phyloP scores from a whole-genome alignment of 2,888 invertebrate species.

The Clistopyga incitator region DNA sequence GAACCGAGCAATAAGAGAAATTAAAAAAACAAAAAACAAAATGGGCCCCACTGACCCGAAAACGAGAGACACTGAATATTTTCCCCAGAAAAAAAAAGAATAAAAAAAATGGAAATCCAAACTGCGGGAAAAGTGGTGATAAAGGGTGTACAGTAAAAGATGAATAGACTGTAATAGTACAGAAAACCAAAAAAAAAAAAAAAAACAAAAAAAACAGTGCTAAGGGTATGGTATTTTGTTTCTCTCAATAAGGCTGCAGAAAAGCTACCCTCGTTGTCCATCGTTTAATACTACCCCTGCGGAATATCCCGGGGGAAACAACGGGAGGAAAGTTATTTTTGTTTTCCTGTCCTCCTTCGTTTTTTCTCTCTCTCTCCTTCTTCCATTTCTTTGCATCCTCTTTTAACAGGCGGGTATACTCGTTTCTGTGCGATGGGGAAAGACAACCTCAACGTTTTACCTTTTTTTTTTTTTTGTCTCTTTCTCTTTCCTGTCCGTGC shows the following conservation, averaged over 20 bases:
- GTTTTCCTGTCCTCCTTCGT: conserved; percentile 65
- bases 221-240: conserved; percentile 45
- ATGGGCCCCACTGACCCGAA: conserved; percentile 1
- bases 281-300: conserved; percentile 66
- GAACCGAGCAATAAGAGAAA: conserved; percentile 1
- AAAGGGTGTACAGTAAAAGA: conserved; percentile 13
- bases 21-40: background rate
- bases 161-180: conserved; percentile 21
- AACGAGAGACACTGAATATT: conserved; percentile 24
- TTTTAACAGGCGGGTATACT: conserved; percentile 77
- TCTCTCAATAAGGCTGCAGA: conserved; percentile 56
- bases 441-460: conserved; percentile 39
- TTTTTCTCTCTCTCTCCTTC: conserved; percentile 39
- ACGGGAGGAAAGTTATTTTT: conserved; percentile 62
- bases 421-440: conserved; percentile 70
- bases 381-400: conserved; percentile 22
- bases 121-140: background rate
- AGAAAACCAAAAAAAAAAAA: too few species aligned
- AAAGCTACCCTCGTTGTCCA: conserved; percentile 63
- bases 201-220: conserved; percentile 11
- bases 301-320: conserved; percentile 63
- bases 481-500: conserved; percentile 21
- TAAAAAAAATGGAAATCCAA: background rate
- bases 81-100: background rate
- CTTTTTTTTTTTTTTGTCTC: background rate